Evolutionary conservation across 2,888 invertebrate species (phyloP).

Genomic region (Pachydiplax longipennis): DNA sequence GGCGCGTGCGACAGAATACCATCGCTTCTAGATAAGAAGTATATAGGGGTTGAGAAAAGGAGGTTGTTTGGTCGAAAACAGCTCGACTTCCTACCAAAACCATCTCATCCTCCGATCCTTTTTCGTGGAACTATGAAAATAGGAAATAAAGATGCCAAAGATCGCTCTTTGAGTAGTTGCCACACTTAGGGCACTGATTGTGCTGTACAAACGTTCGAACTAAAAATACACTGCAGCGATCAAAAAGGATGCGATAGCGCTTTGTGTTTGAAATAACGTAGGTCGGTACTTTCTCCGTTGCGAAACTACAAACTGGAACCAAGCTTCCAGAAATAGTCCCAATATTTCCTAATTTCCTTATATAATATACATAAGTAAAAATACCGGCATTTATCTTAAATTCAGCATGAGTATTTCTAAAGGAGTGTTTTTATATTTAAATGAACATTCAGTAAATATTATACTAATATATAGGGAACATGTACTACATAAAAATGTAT

Average conservation of each 20-base stretch:
- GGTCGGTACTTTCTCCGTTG: neutral
- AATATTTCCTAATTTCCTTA: too few species aligned
- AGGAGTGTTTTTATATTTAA: too few species aligned
- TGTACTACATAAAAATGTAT: too few species aligned
- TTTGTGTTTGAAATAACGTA: neutral
- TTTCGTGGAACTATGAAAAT: neutral
- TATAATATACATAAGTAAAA: too few species aligned
- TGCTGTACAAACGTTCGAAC: neutral
- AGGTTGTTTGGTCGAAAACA: neutral
- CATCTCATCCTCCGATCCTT: neutral
- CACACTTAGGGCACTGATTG: neutral
- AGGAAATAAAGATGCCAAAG: neutral
- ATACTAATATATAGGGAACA: too few species aligned
- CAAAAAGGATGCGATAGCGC: neutral
- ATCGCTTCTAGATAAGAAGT: neutral
- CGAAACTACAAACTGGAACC: neutral
- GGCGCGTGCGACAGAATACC: neutral
- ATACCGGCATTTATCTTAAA: too few species aligned
- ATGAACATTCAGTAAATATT: too few species aligned
- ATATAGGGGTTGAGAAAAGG: neutral
- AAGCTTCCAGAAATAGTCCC: too few species aligned
- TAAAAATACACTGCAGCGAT: neutral
- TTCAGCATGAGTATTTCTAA: too few species aligned
- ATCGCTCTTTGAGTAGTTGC: neutral
- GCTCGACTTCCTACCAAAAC: neutral